Base-by-base conservation (phyloP, 2,797 vertebrate genomes). In the Propithecus perrieri region DNA sequence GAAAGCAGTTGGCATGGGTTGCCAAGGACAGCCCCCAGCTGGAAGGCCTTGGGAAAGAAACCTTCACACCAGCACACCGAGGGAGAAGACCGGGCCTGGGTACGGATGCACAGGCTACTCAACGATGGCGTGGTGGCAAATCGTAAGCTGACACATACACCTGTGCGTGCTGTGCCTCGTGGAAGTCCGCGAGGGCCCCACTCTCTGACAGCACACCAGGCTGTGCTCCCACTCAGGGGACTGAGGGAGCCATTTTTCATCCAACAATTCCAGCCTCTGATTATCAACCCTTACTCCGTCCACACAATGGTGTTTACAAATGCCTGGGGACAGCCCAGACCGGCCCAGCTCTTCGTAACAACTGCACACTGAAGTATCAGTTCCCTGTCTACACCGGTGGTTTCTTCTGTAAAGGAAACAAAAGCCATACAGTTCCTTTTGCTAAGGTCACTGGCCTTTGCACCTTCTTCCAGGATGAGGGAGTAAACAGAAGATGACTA, bases 401-500 rank as follows among this genome's bases (percentile, higher is more conserved):
- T n/a, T 57, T 53, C 57, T 89, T 90, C 50, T 78, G 65, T 18
- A 71, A 67, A 69, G 55, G 53, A 94, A 94, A 83, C 90, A 74
- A 76, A 89, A 79, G 53, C 46, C 61, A 43, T 30, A 38, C 7
- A 79, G 53, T 74, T 74, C 43, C 78, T 69, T 65, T 91, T 43
- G 22, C 79, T 67, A 43, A 95, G 53, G 83, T 72, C 46, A 4
- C 86, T 76, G 74, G 30, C 30, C 74, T 75, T 75, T n/a, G 74
- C 46, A 91, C 43, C 48, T 93, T 95, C 91, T 96, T 96, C 83
- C 59, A 75, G 8, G 57, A 65, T 61, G 89, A 87, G 74, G 88
- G 57, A 48, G 46, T 87, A 84, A 92, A 93, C 71, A 95, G 78
- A 94, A 50, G 67, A 50, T 95, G 95, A 90, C 80, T 94, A 89